phyloP scores from a whole-genome alignment of 2,797 vertebrate species.

The Lacerta bilineata region DNA sequence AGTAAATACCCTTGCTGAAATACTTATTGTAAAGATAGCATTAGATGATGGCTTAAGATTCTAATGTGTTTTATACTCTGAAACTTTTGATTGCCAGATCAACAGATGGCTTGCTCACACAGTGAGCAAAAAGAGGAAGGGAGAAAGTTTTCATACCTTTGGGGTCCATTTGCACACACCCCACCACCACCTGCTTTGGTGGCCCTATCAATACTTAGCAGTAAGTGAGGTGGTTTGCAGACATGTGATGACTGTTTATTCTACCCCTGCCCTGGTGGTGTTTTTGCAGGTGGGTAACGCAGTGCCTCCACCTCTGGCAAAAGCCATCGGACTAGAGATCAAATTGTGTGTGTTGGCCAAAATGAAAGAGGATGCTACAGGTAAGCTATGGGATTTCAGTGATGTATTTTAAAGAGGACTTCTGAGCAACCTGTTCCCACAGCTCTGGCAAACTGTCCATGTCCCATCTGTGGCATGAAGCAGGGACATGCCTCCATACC shows the following conservation, averaged over 20 bases:
- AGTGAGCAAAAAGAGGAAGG: neutral
- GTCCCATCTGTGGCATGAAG: neutral
- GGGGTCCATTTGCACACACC: neutral
- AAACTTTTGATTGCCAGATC: neutral
- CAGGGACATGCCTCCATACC: neutral
- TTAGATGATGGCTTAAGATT: neutral
- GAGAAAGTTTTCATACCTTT: neutral
- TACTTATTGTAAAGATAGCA: too few relatives aligned
- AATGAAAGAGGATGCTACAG: slow-evolving; percentile 83
- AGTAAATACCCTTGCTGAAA: neutral
- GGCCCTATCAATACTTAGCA: neutral
- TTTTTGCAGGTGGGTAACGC: slow-evolving; percentile 91
- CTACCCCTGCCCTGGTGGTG: neutral
- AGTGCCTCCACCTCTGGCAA: slow-evolving; percentile 94
- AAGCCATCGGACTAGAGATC: slow-evolving; percentile 93
- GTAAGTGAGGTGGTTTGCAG: too few relatives aligned
- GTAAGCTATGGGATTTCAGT: slow-evolving; percentile 66
- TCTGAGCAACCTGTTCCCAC: neutral
- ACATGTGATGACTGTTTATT: neutral
- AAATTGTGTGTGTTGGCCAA: slow-evolving; percentile 85
- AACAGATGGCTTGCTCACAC: neutral
- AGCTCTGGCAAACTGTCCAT: too few relatives aligned
- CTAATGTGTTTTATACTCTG: neutral
- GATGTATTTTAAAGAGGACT: neutral
- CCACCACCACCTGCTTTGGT: neutral